Conservation (phyloP, 2,797 vertebrate species). For the Mergus octosetaceus region DNA sequence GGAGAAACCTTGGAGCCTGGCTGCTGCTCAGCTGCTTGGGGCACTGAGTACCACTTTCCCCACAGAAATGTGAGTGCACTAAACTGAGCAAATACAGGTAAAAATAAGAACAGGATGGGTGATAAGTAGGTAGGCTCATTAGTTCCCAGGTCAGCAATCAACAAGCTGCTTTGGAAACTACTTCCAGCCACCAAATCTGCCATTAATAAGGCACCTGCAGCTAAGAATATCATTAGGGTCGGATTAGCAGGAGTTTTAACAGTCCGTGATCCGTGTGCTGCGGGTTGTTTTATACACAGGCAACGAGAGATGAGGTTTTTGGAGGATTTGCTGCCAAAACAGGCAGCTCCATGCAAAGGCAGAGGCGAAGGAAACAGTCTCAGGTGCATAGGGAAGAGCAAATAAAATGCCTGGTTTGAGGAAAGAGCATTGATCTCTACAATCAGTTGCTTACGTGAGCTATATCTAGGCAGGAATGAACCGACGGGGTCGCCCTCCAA, state of each 20-base stretch:
- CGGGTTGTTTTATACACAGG: background rate
- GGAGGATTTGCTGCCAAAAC: background rate
- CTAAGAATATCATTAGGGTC: background rate
- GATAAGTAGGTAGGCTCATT: background rate
- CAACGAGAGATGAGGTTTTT: background rate
- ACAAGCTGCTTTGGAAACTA: background rate
- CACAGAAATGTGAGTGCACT: background rate
- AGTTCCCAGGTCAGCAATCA: background rate
- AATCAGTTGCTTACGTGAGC: background rate
- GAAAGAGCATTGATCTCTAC: background rate
- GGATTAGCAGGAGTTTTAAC: constrained; percentile 17
- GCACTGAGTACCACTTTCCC: background rate
- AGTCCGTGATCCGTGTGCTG: background rate
- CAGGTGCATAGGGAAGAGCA: background rate
- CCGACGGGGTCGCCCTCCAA: rapidly evolving
- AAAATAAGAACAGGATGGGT: background rate
- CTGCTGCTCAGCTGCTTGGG: background rate
- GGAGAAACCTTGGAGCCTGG: background rate
- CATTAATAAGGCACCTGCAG: constrained; percentile 8
- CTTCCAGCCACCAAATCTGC: constrained; percentile 3
- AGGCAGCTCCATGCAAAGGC: rapidly evolving
- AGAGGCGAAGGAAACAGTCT: background rate
- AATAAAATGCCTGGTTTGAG: background rate
- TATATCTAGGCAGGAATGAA: background rate
- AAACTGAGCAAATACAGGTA: background rate